Evolutionary conservation across 1,140 invertebrate species (phyloP).

Genomic region (Archegozetes longisetosus): DNA sequence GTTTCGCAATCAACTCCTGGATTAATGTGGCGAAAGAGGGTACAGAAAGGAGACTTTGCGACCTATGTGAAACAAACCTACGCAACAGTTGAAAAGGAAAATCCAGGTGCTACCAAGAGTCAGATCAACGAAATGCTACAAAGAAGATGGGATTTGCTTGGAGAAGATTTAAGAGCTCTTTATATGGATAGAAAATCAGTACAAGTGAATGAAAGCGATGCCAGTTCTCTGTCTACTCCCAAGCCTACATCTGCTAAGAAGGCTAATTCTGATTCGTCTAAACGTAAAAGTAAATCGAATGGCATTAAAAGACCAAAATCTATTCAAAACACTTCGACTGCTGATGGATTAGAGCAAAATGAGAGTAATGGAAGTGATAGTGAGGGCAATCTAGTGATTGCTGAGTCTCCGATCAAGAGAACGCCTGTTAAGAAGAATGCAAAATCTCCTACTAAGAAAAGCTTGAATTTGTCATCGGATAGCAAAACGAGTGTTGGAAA

Average conservation of each 20-base stretch:
- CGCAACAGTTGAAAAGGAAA: constrained; percentile 25
- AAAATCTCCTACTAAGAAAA: too few species aligned
- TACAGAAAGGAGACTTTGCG: constrained; percentile 23
- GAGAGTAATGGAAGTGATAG: not conserved
- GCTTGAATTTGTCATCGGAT: not conserved
- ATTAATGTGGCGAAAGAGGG: not conserved
- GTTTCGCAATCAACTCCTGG: not conserved
- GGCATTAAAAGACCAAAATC: too few species aligned
- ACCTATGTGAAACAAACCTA: constrained; percentile 28
- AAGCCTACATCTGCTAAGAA: too few species aligned
- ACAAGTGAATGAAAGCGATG: constrained; percentile 1
- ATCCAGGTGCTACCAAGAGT: constrained; percentile 27
- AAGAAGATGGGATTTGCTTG: constrained; percentile 29
- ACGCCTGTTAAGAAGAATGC: too few species aligned
- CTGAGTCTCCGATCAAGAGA: not conserved
- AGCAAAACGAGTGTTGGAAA: not conserved
- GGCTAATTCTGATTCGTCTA: too few species aligned
- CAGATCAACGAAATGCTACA: constrained; percentile 25
- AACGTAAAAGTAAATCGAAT: not conserved
- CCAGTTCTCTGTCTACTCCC: not conserved
- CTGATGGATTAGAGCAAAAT: not conserved
- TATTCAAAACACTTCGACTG: not conserved
- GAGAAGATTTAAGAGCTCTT: constrained; percentile 24
- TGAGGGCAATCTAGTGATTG: not conserved
- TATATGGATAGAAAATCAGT: constrained; percentile 13